Evolutionary conservation across 2,888 invertebrate species (phyloP), one percentile per base, ranked within the genome.

Genomic region (Drosophila siamana): DNA sequence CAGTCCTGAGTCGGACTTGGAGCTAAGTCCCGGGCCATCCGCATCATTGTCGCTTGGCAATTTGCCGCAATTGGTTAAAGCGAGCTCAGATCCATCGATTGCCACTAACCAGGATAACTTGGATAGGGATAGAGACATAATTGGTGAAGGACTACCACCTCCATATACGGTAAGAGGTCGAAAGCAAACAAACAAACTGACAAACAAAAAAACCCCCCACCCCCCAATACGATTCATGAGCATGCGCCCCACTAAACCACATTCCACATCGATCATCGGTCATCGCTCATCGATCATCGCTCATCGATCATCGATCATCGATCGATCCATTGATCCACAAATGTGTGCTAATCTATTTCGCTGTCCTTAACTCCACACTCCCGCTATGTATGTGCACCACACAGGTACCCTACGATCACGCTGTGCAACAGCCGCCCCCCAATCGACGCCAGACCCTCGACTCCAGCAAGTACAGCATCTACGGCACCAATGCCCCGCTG

Each of bases 1-100:
- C 91, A 98, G 98, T 92, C 98, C 98, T 76, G 98, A 98, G 93
- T 98, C 97, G 92, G 98, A 98, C 93, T 94, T 97, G 92, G 98
- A 98, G 92, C 95, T 97, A 91, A 97, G 96, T 91, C 95, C 95
- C 71, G 95, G 95, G 86, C 95, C 95, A 73, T 94, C 94, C 77
- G 93, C 94, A 81, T 93, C 93, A 83, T 93, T 93, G 90, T 94
- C 91, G 91, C 93, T 93, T 90, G 93, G 93, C 90, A 92, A 92
- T 91, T 92, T 92, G 89, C 95, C 94, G 90, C 94, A 94, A 93
- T 93, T 94, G 92, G 95, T 93, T 92, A 96, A 97, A 92, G 96
- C 97, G 43, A 98, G 97, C 69, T 98, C 98, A 50, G 98, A 98
- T 93, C 98, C 98, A 48, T 98, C 98, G 90, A 97, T 98, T 89